phyloP scores from a whole-genome alignment of 2,888 invertebrate species.

The Linnaemya tessellans region DNA sequence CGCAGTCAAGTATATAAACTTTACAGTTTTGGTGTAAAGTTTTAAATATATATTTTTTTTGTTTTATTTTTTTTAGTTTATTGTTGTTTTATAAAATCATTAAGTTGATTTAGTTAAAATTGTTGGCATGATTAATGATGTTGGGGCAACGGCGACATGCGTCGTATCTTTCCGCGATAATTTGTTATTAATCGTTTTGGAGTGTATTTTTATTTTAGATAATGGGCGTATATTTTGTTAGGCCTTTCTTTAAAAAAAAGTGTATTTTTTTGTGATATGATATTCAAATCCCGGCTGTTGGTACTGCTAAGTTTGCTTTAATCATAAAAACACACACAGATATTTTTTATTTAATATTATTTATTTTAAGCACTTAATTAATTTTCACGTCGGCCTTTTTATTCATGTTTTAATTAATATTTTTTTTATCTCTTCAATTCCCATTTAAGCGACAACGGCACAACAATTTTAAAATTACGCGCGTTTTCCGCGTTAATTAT shows the following conservation, averaged over 20 bases:
- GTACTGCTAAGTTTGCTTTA: not conserved
- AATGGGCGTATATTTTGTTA: constrained; percentile 48
- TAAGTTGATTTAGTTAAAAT: not conserved
- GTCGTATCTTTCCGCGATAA: constrained; percentile 11
- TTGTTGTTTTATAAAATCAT: not conserved
- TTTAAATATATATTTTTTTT: constrained; percentile 11
- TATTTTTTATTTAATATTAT: constrained; percentile 1
- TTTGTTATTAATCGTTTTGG: constrained; percentile 20
- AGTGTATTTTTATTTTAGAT: not conserved
- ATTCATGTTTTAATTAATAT: not conserved
- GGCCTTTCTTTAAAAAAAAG: not conserved
- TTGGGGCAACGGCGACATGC: not conserved
- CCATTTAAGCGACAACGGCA: constrained; percentile 24
- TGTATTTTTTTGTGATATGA: not conserved
- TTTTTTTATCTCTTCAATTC: constrained; percentile 13
- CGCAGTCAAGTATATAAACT: not conserved
- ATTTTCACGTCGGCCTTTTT: constrained; percentile 43
- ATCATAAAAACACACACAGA: not conserved
- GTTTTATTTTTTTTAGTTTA: not conserved
- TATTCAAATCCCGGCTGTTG: no score
- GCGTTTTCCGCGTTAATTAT: constrained; percentile 71
- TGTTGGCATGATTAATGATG: constrained; percentile 52
- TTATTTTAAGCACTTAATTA: not conserved
- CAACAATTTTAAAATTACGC: constrained; percentile 54
- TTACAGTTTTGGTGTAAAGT: constrained; percentile 15